Percentiles rank a stretch among this genome's conserved stretches.
Conservation (phyloP, 2,797 vertebrate genomes). For the Eutrigla gurnardus region DNA sequence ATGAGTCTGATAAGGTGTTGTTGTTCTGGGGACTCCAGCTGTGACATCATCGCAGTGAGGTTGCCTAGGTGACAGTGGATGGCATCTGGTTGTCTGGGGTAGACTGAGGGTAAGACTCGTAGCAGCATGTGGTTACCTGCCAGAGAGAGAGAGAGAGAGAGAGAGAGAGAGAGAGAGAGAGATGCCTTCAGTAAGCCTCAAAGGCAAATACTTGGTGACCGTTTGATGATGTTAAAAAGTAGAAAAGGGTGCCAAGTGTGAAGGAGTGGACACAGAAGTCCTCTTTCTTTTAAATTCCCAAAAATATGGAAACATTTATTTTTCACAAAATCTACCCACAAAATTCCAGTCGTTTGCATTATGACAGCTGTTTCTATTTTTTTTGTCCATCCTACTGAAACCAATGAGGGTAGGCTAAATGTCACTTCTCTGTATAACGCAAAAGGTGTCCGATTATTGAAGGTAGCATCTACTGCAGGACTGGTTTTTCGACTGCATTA, state of each 20-base stretch:
- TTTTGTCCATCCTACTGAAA: no score
- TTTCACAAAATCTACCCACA: not conserved
- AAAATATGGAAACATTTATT: not conserved
- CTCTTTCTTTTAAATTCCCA: not conserved
- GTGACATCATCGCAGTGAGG: slow-evolving; percentile 86
- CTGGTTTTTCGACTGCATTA: not conserved
- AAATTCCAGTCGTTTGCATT: not conserved
- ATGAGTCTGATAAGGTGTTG: slow-evolving; percentile 92
- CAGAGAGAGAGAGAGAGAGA: not conserved
- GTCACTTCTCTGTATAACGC: no score
- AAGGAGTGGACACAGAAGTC: not conserved
- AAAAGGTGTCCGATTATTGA: not conserved
- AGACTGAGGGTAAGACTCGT: slow-evolving; percentile 91
- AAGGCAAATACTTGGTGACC: not conserved
- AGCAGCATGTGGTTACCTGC: slow-evolving; percentile 92
- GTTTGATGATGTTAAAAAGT: not conserved
- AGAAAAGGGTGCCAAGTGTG: not conserved
- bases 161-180: no score
- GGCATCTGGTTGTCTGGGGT: slow-evolving; percentile 85
- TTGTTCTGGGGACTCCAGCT: slow-evolving; percentile 87
- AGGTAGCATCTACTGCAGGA: not conserved
- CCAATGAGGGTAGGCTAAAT: not conserved
- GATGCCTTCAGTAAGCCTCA: not conserved
- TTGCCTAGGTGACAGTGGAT: slow-evolving; percentile 85
- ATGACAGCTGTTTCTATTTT: no score